These are phyloP conservation scores for Anaspis maculata DNA, from an alignment of 2,888 invertebrate species.

Conservation along the genomic window DNA sequence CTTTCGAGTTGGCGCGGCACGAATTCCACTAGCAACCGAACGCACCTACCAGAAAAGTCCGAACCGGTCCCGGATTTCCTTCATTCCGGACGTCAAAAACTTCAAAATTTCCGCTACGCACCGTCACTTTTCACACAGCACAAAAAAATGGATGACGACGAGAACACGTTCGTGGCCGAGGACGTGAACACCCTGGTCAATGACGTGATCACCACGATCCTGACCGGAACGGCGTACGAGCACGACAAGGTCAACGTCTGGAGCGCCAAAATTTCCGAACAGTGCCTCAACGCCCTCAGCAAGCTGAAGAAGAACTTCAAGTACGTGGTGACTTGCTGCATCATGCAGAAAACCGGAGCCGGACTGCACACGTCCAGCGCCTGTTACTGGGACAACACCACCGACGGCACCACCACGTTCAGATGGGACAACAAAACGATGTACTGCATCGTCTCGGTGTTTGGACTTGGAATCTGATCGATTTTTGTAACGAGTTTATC, in stretches of 20 bases:
- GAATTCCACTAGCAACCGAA: too few relatives aligned
- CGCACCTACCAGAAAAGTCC: too few relatives aligned
- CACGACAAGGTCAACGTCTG: conserved; percentile 61
- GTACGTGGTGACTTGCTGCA: conserved; percentile 74
- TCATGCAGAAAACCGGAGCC: conserved; percentile 78
- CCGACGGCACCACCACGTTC: conserved; percentile 73
- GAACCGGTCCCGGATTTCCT: too few relatives aligned
- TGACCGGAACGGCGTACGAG: conserved; percentile 64
- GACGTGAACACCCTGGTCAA: conserved; percentile 68
- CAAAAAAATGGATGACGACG: conserved; percentile 37
- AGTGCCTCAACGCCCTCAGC: conserved; percentile 61
- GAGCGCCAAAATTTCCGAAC: conserved; percentile 70
- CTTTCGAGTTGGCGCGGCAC: too few relatives aligned
- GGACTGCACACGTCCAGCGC: conserved; percentile 76
- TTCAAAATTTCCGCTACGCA: neutral
- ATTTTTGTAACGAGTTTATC: too few relatives aligned
- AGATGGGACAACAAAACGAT: conserved; percentile 83
- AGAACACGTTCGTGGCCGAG: conserved; percentile 56
- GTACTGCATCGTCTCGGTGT: conserved; percentile 77
- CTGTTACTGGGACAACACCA: conserved; percentile 75
- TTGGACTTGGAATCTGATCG: conserved; percentile 58
- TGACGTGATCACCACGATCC: conserved; percentile 64
- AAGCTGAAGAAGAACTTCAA: conserved; percentile 75
- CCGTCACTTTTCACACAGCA: neutral
- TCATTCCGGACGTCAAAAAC: too few relatives aligned